Evolutionary conservation across 2,113 vertebrate genomes (phyloP).

Genomic region (Pimephales promelas): DNA sequence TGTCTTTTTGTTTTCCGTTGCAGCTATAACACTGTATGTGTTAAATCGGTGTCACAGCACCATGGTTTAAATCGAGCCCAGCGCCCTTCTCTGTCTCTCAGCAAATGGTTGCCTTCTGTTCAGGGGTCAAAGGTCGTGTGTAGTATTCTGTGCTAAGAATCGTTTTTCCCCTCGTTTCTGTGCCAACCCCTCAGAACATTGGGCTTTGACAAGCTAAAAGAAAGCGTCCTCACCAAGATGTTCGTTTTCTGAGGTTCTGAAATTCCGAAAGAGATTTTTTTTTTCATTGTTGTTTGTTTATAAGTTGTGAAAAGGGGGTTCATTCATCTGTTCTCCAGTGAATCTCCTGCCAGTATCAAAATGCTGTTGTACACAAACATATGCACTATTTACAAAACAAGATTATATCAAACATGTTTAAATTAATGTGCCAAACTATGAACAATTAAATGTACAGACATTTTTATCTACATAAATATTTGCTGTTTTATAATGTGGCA

Average conservation of each 20-base stretch:
- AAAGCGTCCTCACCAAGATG: not conserved
- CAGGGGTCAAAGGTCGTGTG: slow-evolving; percentile 58
- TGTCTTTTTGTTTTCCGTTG: slow-evolving; percentile 52
- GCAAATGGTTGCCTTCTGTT: slow-evolving; percentile 69
- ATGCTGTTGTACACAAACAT: slow-evolving; percentile 87
- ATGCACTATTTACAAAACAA: slow-evolving; percentile 83
- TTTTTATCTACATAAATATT: slow-evolving; percentile 76
- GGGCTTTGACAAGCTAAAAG: slow-evolving; percentile 35
- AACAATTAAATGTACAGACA: slow-evolving; percentile 86
- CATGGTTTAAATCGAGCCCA: slow-evolving; percentile 52
- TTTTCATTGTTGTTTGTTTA: slow-evolving; percentile 48
- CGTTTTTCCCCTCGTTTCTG: slow-evolving; percentile 48
- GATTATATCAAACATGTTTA: slow-evolving; percentile 66
- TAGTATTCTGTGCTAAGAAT: slow-evolving; percentile 45
- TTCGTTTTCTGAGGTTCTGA: slow-evolving; percentile 25
- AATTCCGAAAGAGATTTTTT: slow-evolving; percentile 20
- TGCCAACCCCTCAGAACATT: slow-evolving; percentile 47
- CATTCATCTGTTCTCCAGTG: slow-evolving; percentile 44
- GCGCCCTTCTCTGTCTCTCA: slow-evolving; percentile 54
- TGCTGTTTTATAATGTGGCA: slow-evolving; percentile 69
- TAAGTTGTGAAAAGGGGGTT: slow-evolving; percentile 45
- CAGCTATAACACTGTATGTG: slow-evolving; percentile 53
- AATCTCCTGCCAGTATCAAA: slow-evolving; percentile 58
- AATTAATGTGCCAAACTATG: slow-evolving; percentile 83
- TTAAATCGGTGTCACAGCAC: slow-evolving; percentile 54